Percentiles rank a stretch among this genome's conserved stretches.
These are phyloP conservation scores for Trisateles emortualis DNA, from an alignment of 2,888 invertebrate species.

Conservation along the genomic window DNA sequence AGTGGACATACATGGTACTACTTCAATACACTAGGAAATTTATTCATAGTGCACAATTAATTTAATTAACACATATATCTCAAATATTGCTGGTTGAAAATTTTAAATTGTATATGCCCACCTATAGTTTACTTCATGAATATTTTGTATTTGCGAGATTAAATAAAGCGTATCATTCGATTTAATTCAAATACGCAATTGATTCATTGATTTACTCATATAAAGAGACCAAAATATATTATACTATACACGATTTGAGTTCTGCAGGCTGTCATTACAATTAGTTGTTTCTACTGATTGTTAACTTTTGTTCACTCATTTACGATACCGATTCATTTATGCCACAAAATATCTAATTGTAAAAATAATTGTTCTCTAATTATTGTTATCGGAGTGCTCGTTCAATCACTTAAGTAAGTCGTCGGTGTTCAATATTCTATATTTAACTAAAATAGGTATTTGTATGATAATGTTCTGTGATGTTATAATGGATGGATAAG, in stretches of 20 bases:
- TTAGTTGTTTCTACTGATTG: neutral
- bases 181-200: constrained; percentile 22
- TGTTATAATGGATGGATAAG: constrained; percentile 37
- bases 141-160: constrained; percentile 24
- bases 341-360: constrained; percentile 32
- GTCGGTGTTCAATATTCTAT: constrained; percentile 24
- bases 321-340: constrained; percentile 22
- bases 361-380: constrained; percentile 37
- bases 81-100: constrained; percentile 6
- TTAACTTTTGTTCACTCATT: constrained; percentile 18
- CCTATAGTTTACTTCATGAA: constrained; percentile 16
- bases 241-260: neutral
- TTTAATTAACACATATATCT: constrained; percentile 10
- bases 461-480: constrained; percentile 31
- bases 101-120: constrained; percentile 28
- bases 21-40: constrained; percentile 25
- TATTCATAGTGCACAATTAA: constrained; percentile 24
- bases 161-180: constrained; percentile 26
- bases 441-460: constrained; percentile 22
- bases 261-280: constrained; percentile 1
- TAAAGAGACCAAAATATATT: constrained; percentile 7
- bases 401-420: constrained; percentile 12
- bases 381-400: constrained; percentile 22
- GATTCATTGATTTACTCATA: constrained; percentile 9
- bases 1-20: constrained; percentile 41